Base-by-base conservation (phyloP, 2,888 invertebrate species). In the Peribatodes rhomboidaria region DNA sequence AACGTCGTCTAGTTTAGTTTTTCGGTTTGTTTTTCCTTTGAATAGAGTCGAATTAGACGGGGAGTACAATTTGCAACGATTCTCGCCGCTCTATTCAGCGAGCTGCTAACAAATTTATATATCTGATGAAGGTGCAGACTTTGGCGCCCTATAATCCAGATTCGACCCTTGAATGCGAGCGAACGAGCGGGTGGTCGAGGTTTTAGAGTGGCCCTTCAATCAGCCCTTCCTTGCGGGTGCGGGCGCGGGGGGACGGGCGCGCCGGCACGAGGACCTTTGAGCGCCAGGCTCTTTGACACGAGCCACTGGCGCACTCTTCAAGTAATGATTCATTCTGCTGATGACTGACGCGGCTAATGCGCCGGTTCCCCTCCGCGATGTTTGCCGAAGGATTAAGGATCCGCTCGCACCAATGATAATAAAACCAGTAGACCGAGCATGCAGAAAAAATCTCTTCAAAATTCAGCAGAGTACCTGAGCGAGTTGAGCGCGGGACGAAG, bases 261-360 rank as follows among this genome's bases (percentile, higher is more conserved):
- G 61, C 57, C 69, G 75, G 72, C 83, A 89, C 79, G 89, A 90
- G 92, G 88, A 90, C 91, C 87, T 91, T 90, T 90, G 89, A 91
- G 90, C 91, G 89, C 82, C 87, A 87, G 84, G 86, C 92, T 90
- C 92, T 92, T 93, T 92, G 92, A 92, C 92, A 91, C 92, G 90
- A 91, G 90, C 90, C 89, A 91, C 92, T 90, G 89, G 84, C 90
- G 90, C 85, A 88, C 92, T 92, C 92, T 92, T 92, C 92, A 93
- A 92, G 91, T 93, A 93, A 93, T 92, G 92, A 92, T 92, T 92
- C 92, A 92, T 92, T 92, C 92, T 91, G 85, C 89, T 91, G 92
- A 91, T 91, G 91, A 92, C 87, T 91, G 90, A 90, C 90, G 87
- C 89, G 81, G 91, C 92, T 92, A 92, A 92, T 92, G 87, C 90